Base-by-base conservation (phyloP, 2,797 vertebrate species). In the Anniella stebbinsi region DNA sequence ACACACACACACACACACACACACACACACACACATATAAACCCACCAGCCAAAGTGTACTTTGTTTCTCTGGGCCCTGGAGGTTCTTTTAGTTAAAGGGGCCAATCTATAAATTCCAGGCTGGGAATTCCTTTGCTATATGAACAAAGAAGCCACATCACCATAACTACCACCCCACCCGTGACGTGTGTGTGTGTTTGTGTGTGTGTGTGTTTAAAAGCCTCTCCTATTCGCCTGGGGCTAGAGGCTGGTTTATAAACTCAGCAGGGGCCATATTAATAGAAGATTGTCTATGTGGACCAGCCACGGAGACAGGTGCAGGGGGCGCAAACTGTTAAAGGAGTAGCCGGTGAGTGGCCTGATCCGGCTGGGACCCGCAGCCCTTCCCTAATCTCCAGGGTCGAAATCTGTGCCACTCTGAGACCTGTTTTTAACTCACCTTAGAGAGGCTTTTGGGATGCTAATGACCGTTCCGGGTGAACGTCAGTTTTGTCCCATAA, bases 71-170 rank as follows among this genome's bases (percentile, higher is more conserved):
- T 17, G 38, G 77, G 95, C 95, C 92, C 94, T 0, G 0, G 94
- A 95, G 96, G 92, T 87, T 67, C 87, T 51, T 94, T 90, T 96
- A 92, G 94, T 96, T 96, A 93, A 95, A 96, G 95, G 88, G 96
- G 93, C 94, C 94, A 81, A 95, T 93, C 96, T 93, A 96, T 96
- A 96, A 92, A 95, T 94, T 88, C 93, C 89, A 88, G 84, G 91
- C 90, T 94, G 95, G 95, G 96, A 95, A 94, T 95, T 94, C 91
- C 94, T 96, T 96, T 93, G 86, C 94, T 92, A 76, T 17, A 3
- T 0, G 57, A 96, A 96, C 93, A 96, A 96, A 96, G 93, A 90
- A 84, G 90, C 72, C 88, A 86, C 93, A 90, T 78, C 78, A 86
- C 93, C 87, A 45, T 23, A 41, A 67, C 73, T 25, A 25, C 54